Base-by-base conservation (phyloP, 2,113 vertebrate species). In the Gymnarchus niloticus region DNA sequence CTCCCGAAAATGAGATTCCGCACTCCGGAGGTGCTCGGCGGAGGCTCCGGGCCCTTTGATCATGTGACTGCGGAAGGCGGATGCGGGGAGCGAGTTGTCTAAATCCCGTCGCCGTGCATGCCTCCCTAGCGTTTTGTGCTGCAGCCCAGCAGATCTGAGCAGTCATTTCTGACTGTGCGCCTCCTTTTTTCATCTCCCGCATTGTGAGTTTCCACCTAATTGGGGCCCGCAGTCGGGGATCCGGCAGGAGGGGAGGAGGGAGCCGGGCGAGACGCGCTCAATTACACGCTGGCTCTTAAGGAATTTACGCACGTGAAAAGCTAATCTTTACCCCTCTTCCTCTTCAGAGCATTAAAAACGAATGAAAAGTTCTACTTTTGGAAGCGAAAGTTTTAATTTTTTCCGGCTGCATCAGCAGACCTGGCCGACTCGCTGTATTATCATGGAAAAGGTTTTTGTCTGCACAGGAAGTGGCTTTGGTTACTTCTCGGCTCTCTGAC, bases 1-100 rank as follows among this genome's bases (percentile, higher is more conserved):
- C 77, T 87, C 86, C 90, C 87, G 51, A 87, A 78, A 87, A 91
- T 91, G 92, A 91, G 92, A 90, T 91, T 85, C 49, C 91, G 93
- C 93, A 92, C 93, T 94, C 92, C 93, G 93, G 92, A 92, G 92
- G 88, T 87, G 88, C 89, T 88, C 84, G 86, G 87, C 89, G 84
- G 89, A 91, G 91, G 91, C 88, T 88, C 86, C 85, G 90, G 87
- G 87, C 78, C 28, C 88, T 92, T 92, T 94, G 94, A 94, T 94
- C 93, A 93, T 81, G 46, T 51, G 83, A 44, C 46, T 69, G 41
- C 28, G 61, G n/a, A 46, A 21, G 48, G 73, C 76, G 19, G 84
- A 85, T 76, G 49, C 46, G n/a, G 41, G 44, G 78, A 65, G 56
- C 46, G 54, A 51, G 56, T 77, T 61, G 77, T 81, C 85, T 49